A percentile compares a stretch with the other conserved stretches of the same genome.
Conservation (phyloP, 2,797 vertebrate genomes). For the Cheirogaleus major region DNA sequence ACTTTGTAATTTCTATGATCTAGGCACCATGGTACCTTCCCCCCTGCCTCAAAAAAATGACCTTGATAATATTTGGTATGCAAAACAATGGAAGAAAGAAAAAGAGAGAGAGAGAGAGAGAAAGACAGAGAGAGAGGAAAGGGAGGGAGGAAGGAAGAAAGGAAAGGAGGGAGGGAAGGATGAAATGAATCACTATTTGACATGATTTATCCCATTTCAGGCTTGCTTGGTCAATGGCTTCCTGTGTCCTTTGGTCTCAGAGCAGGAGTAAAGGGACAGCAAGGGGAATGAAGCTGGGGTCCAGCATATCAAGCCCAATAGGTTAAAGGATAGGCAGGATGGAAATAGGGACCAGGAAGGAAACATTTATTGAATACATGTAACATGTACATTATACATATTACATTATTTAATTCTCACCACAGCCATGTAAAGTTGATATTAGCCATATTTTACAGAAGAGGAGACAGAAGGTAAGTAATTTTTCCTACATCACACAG, state of each 20-base stretch:
- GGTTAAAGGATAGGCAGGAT: neutral
- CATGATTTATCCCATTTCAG: neutral
- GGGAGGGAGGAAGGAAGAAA: too few species aligned
- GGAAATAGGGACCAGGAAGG: neutral
- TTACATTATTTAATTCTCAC: neutral
- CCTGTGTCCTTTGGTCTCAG: neutral
- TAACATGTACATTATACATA: neutral
- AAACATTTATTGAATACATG: neutral
- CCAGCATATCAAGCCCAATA: neutral
- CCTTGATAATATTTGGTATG: neutral
- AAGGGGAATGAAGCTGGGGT: neutral
- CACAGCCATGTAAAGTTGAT: neutral
- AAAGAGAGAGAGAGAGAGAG: too few species aligned
- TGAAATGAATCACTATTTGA: neutral
- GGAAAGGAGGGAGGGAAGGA: too few species aligned
- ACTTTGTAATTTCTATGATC: neutral
- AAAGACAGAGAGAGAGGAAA: too few species aligned
- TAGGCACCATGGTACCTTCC: neutral
- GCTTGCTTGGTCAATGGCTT: neutral
- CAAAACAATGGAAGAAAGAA: neutral
- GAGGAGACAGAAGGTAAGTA: neutral
- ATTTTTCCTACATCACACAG: neutral
- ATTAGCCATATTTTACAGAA: neutral
- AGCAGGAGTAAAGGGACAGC: neutral
- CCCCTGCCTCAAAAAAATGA: neutral